These are phyloP conservation scores for Salvelinus sp. DNA, from an alignment of 2,113 vertebrate species.

Conservation along the genomic window DNA sequence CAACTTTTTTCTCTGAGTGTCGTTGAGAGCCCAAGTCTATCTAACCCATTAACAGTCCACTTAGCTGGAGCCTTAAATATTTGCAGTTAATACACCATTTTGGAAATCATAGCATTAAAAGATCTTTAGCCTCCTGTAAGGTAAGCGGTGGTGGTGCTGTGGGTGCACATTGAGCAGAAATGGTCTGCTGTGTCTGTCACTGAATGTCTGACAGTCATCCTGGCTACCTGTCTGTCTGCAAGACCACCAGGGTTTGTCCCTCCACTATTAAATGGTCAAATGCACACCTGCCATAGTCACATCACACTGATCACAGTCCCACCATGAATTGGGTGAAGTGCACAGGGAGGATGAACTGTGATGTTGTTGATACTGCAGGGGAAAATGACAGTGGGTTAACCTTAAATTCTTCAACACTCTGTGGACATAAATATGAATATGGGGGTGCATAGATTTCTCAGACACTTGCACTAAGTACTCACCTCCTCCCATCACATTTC, in stretches of 20 bases:
- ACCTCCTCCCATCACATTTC: conserved; percentile 40
- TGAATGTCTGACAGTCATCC: background rate
- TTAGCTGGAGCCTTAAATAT: conserved; percentile 36
- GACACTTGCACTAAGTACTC: conserved; percentile 25
- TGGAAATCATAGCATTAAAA: conserved; percentile 58
- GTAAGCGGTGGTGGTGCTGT: conserved; percentile 26
- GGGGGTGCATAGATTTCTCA: background rate
- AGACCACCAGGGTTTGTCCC: background rate
- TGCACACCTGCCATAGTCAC: too few species aligned
- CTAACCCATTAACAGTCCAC: conserved; percentile 35
- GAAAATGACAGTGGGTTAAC: background rate
- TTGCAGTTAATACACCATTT: conserved; percentile 65
- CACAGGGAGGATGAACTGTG: background rate
- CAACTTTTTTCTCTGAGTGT: conserved; percentile 29
- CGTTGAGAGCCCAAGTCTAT: conserved; percentile 17
- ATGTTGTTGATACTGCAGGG: background rate
- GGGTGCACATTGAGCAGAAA: conserved; percentile 1
- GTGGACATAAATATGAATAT: background rate
- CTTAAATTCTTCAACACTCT: background rate
- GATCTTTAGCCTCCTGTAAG: conserved; percentile 54
- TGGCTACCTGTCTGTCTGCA: background rate
- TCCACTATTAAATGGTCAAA: background rate
- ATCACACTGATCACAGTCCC: background rate
- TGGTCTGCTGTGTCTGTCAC: conserved; percentile 5
- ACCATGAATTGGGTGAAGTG: background rate